Evolutionary conservation across 2,888 invertebrate species (phyloP), one percentile per base, ranked within the genome.

Genomic region (Lasius fuliginosus): DNA sequence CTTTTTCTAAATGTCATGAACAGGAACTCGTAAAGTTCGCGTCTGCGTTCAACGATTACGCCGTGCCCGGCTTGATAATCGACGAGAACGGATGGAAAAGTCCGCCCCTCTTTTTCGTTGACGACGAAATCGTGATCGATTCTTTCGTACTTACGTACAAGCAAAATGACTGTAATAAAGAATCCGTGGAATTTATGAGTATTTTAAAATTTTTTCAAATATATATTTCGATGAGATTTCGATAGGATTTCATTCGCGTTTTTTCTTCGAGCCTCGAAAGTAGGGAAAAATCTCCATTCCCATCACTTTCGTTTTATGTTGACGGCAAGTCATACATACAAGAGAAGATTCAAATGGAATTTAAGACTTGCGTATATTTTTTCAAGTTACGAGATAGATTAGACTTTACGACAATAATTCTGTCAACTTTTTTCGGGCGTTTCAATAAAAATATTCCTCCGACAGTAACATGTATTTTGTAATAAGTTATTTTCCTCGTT

Each of bases 391-490:
- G 23, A 60, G 12, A 36, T 18, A 46, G 60, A 71, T 18, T 36
- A 46, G 33, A 40, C 8, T 60, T 71, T 79, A 71, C 46, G 71
- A 62, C 27, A 36, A 60, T 36, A 18, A 62, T 60, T 18, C 23
- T 6, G 67, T 33, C 58, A 58, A 60, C 40, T 23, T 33, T 23
- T 33, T 18, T n/a, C 18, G 40, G 58, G 27, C 42, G 11, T 12
- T 49, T 33, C 79, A 27, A 69, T 69, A 11, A 79, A 79, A 71
- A 79, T 60, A 49, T 79, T 79, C 11, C 18, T 71, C 12, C 12
- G 12, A n/a, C 8, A 36, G 12, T 15, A 56, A 33, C 36, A 36
- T 33, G 56, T 15, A 36, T 23, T 27, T 79, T 71, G 4, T 23
- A 69, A 71, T 15, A 18, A 76, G 6, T 67, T 27, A 23, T 12